Evolutionary conservation across 2,797 vertebrate species (phyloP).

Genomic region (Hemitrygon akajei): DNA sequence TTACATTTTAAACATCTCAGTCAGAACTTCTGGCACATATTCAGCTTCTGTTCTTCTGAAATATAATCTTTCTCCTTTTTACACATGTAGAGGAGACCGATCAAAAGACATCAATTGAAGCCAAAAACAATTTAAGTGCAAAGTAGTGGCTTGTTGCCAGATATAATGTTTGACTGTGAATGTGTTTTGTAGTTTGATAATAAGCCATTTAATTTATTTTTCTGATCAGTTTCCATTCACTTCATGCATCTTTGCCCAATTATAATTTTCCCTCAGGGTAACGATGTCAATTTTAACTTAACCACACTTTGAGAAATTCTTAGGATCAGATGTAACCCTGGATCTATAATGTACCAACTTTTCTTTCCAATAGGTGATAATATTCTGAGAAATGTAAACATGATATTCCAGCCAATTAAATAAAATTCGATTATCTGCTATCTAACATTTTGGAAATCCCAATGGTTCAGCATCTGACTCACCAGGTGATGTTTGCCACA

Average conservation of each 20-base stretch:
- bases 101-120: not conserved
- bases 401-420: not conserved
- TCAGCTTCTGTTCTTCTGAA: constrained; percentile 1
- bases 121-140: not conserved
- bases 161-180: not conserved
- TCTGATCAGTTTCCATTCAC: not conserved
- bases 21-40: not conserved
- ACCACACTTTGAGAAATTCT: not conserved
- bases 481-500: no score
- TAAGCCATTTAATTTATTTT: not conserved
- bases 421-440: no score
- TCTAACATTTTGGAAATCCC: no score
- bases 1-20: not conserved
- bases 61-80: not conserved
- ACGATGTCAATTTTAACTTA: not conserved
- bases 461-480: no score
- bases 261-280: not conserved
- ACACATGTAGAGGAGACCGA: not conserved
- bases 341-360: not conserved
- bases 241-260: not conserved
- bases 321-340: not conserved
- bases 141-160: not conserved
- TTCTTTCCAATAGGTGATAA: not conserved
- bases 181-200: not conserved
- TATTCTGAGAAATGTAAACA: not conserved